Percentiles rank a stretch among this genome's conserved stretches.
Conservation (phyloP, 64 coral and sea anemone species). For the Cladopsammia gracilis region DNA sequence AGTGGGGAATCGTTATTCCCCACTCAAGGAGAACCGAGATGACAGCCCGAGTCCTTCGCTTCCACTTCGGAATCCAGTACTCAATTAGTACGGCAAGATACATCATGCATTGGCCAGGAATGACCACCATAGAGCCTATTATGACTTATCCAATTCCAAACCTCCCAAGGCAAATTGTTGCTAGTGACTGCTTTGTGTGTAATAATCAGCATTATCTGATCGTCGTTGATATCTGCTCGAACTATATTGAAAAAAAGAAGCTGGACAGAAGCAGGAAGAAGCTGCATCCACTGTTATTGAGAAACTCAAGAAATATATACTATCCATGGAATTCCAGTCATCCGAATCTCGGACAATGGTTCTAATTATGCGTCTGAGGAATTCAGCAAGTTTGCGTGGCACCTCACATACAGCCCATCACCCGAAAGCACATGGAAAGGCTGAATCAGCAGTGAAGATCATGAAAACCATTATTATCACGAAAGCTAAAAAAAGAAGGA, state of each 20-base stretch:
- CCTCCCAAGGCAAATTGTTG: slow-evolving; percentile 51
- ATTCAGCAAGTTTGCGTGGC: slow-evolving; percentile 3
- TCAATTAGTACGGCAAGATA: slow-evolving; percentile 35
- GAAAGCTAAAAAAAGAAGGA: no score
- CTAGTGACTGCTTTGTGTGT: slow-evolving; percentile 49
- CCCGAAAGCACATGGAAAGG: background rate
- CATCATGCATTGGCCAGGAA: slow-evolving; percentile 65
- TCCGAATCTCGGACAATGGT: background rate
- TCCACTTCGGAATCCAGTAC: slow-evolving; percentile 64
- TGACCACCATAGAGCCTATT: slow-evolving; percentile 71
- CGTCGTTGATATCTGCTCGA: slow-evolving; percentile 36
- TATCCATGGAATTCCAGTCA: slow-evolving; percentile 14
- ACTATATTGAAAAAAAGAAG: slow-evolving; percentile 36
- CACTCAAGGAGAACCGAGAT: slow-evolving; percentile 40
- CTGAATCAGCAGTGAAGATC: background rate
- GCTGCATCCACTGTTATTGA: background rate
- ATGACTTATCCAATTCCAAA: slow-evolving; percentile 52
- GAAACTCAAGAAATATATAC: slow-evolving; percentile 8
- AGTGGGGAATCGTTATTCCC: slow-evolving; percentile 31
- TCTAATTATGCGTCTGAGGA: background rate
- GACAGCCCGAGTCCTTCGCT: slow-evolving; percentile 53
- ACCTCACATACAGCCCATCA: background rate
- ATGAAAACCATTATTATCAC: background rate
- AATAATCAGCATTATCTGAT: slow-evolving; percentile 39
- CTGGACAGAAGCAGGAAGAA: background rate